phyloP scores from a whole-genome alignment of 2,797 vertebrate genomes.

The Botia kubotai region DNA sequence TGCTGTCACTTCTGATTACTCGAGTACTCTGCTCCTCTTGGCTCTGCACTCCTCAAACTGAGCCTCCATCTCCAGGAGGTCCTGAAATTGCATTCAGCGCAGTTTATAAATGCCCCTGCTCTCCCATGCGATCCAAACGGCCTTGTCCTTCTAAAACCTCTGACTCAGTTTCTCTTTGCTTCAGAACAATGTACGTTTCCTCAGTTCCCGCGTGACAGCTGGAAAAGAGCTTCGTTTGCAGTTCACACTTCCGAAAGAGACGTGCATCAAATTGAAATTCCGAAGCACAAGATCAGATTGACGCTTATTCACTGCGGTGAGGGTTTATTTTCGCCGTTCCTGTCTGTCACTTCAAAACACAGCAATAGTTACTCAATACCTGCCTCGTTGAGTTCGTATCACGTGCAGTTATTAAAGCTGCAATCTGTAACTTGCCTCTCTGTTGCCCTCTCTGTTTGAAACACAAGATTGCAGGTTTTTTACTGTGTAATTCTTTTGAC shows the following conservation, averaged over 20 bases:
- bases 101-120: neutral
- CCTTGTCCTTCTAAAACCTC: constrained; percentile 40
- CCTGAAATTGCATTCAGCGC: neutral
- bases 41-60: neutral
- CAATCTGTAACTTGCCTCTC: too few species aligned
- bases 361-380: neutral
- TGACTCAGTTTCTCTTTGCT: constrained; percentile 28
- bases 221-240: constrained; percentile 10
- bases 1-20: neutral
- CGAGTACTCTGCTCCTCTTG: neutral
- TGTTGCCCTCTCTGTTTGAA: too few species aligned
- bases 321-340: neutral
- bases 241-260: constrained; percentile 8
- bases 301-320: neutral
- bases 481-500: too few species aligned
- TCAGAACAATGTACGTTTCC: neutral
- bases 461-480: too few species aligned
- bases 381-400: neutral
- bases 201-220: constrained; percentile 1
- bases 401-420: too few species aligned
- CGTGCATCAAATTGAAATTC: constrained; percentile 19
- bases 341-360: neutral
- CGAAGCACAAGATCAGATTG: constrained; percentile 6
- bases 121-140: neutral
- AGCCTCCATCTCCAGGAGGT: neutral